Evolutionary conservation across 1,140 invertebrate genomes (phyloP), one percentile per base, ranked within the genome.

Genomic region (Pseudomyrmex sp.): DNA sequence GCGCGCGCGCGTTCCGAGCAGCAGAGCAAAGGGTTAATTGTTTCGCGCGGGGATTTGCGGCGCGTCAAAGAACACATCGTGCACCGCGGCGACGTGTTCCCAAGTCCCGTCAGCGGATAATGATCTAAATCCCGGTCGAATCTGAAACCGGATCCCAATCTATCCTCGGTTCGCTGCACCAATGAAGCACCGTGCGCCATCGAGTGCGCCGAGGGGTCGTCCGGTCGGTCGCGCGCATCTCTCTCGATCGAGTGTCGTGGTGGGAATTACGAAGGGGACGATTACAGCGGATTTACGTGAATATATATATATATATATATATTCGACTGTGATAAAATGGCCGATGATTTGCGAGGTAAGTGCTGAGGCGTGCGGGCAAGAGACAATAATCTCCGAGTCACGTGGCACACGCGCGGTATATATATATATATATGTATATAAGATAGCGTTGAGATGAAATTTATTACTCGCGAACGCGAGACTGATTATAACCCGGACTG

Each of bases 231-330:
- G 66, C 20, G 62, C 20, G 52, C 54, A 48, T 62, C 58, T 61
- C 73, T 63, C 73, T 63, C 84, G 62, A 77, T 70, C 85, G 82
- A 84, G 80, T 84, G 75, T 88, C 86, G 80, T 75, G 86, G 73
- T 85, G 82, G 61, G 88, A 84, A 89, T 84, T 86, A 88, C 63
- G 84, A 58, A 35, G 23, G 46, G 70, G 52, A 58, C 89, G 89
- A 90, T 90, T 90, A 90, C 87, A 83, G 50, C 72, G 89, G 87
- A 90, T 90, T 90, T 90, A 85, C 76, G 86, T 82, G 85, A 90
- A 90, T 90, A 90, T 90, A 90, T 88, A 87, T 88, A 26, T n/a
- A n/a, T n/a, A n/a, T n/a, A n/a, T 85, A 73, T 62, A 26, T 35
- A 35, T 35, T 35, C 75, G 75, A 74, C 52, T 35, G 61, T 85